A percentile compares a stretch with the other conserved stretches of the same genome.
Evolutionary conservation across 1,140 invertebrate genomes (phyloP).

Genomic region (Leptinotarsa undecemlineata): DNA sequence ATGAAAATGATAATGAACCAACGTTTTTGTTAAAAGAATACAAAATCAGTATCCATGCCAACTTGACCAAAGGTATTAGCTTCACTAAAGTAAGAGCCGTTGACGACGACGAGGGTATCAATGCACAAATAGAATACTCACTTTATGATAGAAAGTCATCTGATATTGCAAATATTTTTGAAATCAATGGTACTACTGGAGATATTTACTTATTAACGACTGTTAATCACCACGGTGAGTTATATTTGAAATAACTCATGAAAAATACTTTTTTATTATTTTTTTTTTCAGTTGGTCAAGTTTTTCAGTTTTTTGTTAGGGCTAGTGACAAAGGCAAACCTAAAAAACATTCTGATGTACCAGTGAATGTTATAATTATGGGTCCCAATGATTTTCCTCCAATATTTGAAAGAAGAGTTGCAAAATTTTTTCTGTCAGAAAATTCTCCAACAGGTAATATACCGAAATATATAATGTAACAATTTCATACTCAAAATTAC

Average conservation of each 20-base stretch:
- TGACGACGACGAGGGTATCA: conserved; percentile 67
- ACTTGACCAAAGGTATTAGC: conserved; percentile 31
- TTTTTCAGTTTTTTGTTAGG: conserved; percentile 87
- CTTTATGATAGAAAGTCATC: conserved; percentile 66
- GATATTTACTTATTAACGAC: conserved; percentile 55
- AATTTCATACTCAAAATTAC: background rate
- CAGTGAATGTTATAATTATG: conserved; percentile 79
- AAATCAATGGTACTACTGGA: conserved; percentile 67
- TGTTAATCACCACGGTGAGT: conserved; percentile 29
- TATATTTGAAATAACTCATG: background rate
- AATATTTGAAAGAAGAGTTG: conserved; percentile 70
- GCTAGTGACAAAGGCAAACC: conserved; percentile 78
- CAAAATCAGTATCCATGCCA: conserved; percentile 68
- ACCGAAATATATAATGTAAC: background rate
- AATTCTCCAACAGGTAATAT: conserved; percentile 68
- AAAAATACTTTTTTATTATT: background rate
- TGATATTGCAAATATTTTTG: conserved; percentile 63
- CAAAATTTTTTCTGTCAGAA: conserved; percentile 81
- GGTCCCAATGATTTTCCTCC: conserved; percentile 70
- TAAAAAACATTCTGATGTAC: conserved; percentile 73
- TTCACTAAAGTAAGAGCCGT: conserved; percentile 61
- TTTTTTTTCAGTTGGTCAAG: conserved; percentile 69
- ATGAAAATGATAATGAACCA: conserved; percentile 89
- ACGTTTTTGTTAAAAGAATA: conserved; percentile 80
- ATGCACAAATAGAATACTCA: conserved; percentile 67